A percentile compares a stretch with the other conserved stretches of the same genome.
Conservation (phyloP, 2,797 vertebrate species). For the Rhynchotus rufescens region DNA sequence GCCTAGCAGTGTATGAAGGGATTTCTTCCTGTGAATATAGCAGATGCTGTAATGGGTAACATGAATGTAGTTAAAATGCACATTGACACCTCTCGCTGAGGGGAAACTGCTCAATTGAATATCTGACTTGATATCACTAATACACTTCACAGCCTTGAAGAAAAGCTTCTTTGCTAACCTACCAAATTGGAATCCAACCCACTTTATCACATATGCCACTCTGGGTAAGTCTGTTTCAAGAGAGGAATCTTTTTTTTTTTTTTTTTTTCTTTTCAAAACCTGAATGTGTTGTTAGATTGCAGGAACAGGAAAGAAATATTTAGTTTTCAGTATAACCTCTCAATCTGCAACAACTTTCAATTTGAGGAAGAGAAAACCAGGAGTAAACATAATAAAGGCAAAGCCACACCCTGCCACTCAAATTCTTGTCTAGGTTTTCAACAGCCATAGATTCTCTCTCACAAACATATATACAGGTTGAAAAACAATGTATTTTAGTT, state of each 20-base stretch:
- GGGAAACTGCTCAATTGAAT: conserved; percentile 71
- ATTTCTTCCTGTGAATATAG: conserved; percentile 35
- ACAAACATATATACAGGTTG: neutral
- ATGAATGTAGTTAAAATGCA: conserved; percentile 57
- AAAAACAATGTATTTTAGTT: neutral
- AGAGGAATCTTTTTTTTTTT: conserved; percentile 1
- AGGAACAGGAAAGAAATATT: conserved; percentile 25
- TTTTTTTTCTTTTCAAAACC: neutral
- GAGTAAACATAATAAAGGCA: neutral
- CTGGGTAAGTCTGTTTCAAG: conserved; percentile 61
- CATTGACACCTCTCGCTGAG: conserved; percentile 62
- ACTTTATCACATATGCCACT: conserved; percentile 51
- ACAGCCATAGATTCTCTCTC: neutral
- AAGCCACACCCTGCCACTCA: neutral
- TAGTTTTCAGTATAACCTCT: conserved; percentile 14
- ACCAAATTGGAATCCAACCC: conserved; percentile 53
- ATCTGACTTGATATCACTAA: conserved; percentile 71
- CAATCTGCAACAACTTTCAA: neutral
- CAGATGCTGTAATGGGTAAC: conserved; percentile 35
- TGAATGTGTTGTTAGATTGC: conserved; percentile 43
- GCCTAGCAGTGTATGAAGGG: conserved; percentile 29
- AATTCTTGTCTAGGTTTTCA: neutral
- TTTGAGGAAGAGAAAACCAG: conserved; percentile 29
- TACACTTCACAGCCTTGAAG: conserved; percentile 59
- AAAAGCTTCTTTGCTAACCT: conserved; percentile 60